phyloP scores from a whole-genome alignment of 2,888 invertebrate species.

The Tenthredo distinguenda region DNA sequence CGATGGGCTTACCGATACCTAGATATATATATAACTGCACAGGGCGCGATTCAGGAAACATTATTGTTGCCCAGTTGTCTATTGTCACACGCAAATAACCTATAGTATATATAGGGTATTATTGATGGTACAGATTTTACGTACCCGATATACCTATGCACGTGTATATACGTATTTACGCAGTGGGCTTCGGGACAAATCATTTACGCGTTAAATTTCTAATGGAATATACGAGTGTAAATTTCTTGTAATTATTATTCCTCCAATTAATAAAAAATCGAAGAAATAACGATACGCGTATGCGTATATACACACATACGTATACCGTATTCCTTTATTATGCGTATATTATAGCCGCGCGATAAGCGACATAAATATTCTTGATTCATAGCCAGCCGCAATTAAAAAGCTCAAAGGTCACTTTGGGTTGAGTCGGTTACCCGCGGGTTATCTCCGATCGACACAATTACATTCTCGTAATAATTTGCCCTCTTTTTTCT shows the following conservation, averaged over 20 bases:
- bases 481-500: conserved; percentile 26
- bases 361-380: conserved; percentile 28
- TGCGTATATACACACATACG: neutral
- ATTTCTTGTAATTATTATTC: neutral
- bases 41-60: conserved; percentile 64
- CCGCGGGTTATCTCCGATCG: conserved; percentile 39
- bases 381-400: conserved; percentile 13
- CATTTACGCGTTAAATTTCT: neutral
- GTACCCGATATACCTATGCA: neutral
- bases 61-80: conserved; percentile 74
- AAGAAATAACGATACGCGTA: neutral
- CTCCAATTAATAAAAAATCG: neutral
- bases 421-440: conserved; percentile 16
- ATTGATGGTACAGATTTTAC: conserved; percentile 65
- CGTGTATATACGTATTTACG: neutral
- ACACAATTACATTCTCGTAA: conserved; percentile 33
- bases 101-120: conserved; percentile 64
- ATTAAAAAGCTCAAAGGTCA: conserved; percentile 43
- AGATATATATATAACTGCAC: neutral
- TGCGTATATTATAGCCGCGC: neutral
- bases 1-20: conserved; percentile 27
- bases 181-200: neutral
- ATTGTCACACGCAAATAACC: conserved; percentile 71
- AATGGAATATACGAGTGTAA: neutral
- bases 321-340: neutral